Conservation (phyloP, 1,140 invertebrate species). For the Drosophila tropicalis region DNA sequence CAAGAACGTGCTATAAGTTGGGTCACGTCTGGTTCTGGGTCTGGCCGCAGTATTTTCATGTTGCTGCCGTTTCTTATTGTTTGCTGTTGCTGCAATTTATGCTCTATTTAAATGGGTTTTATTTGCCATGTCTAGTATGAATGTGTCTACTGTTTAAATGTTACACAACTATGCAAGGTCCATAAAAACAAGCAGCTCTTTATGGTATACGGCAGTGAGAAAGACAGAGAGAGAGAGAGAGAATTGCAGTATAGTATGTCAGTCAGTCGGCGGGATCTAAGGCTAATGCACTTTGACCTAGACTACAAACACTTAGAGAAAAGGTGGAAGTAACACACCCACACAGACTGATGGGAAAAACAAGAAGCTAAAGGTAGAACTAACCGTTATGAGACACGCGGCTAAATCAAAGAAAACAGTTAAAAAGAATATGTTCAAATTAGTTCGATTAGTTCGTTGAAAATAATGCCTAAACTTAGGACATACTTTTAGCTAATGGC, state of each 20-base stretch:
- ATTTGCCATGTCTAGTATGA: constrained; percentile 59
- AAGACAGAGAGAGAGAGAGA: background rate
- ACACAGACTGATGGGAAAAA: background rate
- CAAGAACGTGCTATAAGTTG: constrained; percentile 60
- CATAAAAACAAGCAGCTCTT: constrained; percentile 63
- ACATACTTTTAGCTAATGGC: background rate
- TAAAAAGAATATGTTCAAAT: too few relatives aligned
- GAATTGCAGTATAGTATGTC: constrained; percentile 14
- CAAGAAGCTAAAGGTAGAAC: background rate
- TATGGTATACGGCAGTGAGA: too few relatives aligned
- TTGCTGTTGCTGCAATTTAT: constrained; percentile 60
- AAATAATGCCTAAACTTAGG: background rate
- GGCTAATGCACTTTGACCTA: constrained; percentile 76
- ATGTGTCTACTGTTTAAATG: constrained; percentile 56
- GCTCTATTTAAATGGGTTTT: constrained; percentile 74
- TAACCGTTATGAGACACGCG: background rate
- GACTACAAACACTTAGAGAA: background rate
- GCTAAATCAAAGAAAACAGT: background rate
- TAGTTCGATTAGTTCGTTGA: too few relatives aligned
- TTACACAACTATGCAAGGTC: constrained; percentile 36
- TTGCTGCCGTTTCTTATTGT: constrained; percentile 15
- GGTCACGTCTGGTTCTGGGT: constrained; percentile 66
- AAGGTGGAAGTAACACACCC: background rate
- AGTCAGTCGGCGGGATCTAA: constrained; percentile 55
- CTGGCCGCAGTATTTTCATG: constrained; percentile 17